Percentiles rank a stretch among this genome's conserved stretches.
These are phyloP conservation scores for Chironex yamaguchii DNA, from an alignment of 30 jellyfish, hydroid and myxozoan species.

Conservation along the genomic window DNA sequence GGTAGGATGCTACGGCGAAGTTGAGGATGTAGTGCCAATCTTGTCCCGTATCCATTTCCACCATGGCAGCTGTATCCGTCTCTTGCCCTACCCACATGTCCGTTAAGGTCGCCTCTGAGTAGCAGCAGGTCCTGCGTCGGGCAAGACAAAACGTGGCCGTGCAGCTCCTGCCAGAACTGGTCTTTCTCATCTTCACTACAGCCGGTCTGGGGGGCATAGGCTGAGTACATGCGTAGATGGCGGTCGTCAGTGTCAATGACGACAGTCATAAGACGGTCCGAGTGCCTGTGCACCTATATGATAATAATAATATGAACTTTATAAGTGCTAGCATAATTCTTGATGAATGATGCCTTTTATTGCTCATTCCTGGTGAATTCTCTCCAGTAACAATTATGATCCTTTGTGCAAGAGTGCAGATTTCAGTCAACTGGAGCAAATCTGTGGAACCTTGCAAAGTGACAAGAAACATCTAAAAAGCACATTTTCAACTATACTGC, in stretches of 20 bases:
- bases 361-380: too few relatives aligned
- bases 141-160: too few relatives aligned
- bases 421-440: not conserved
- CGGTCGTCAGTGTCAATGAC: not conserved
- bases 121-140: not conserved
- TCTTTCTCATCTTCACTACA: not conserved
- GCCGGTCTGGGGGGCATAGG: not conserved
- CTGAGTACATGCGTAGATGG: not conserved
- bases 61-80: not conserved
- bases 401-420: constrained; percentile 34
- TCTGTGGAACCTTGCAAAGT: not conserved
- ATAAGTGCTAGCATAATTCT: too few relatives aligned
- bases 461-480: constrained; percentile 36
- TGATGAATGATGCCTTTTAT: too few relatives aligned
- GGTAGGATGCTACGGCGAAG: too few relatives aligned
- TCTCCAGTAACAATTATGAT: too few relatives aligned
- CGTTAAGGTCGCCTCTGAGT: not conserved
- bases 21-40: too few relatives aligned
- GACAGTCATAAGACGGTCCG: not conserved
- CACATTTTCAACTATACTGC: constrained; percentile 26
- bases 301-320: too few relatives aligned
- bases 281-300: not conserved
- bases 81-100: not conserved
- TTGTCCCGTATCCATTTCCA: not conserved
- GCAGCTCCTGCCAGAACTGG: not conserved